Percentiles rank a stretch among this genome's conserved stretches.
phyloP scores from a whole-genome alignment of 2,113 vertebrate genomes.

The Xiphias gladius region DNA sequence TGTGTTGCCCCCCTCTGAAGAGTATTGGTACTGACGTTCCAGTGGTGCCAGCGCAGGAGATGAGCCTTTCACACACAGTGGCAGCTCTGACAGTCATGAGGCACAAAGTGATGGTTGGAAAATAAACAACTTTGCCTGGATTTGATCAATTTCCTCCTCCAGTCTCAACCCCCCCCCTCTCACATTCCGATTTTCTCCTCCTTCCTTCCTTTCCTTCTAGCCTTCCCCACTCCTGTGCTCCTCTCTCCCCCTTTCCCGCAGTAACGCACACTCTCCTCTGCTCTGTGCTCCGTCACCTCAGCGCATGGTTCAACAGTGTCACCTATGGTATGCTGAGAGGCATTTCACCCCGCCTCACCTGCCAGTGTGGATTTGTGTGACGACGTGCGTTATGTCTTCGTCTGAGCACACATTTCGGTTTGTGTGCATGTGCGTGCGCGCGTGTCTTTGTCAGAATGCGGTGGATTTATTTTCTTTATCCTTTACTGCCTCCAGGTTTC shows the following conservation, averaged over 20 bases:
- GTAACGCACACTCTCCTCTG: background rate
- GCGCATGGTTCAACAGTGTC: conserved; percentile 76
- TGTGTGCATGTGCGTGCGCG: background rate
- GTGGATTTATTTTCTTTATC: conserved; percentile 17
- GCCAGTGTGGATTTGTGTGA: conserved; percentile 20
- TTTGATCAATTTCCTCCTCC: conserved; percentile 15
- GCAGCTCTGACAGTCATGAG: conserved; percentile 47
- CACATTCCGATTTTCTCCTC: background rate
- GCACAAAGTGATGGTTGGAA: conserved; percentile 36
- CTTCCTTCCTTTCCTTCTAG: background rate
- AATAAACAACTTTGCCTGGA: conserved; percentile 32
- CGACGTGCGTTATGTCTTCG: background rate
- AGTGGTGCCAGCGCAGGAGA: conserved; percentile 1
- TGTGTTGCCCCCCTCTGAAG: conserved; percentile 68
- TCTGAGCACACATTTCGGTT: background rate
- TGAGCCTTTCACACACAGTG: conserved; percentile 20
- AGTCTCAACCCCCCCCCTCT: background rate
- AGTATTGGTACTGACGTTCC: conserved; percentile 57
- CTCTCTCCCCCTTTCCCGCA: background rate
- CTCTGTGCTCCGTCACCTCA: conserved; percentile 7
- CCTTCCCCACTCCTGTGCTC: background rate
- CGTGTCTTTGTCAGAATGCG: conserved; percentile 26
- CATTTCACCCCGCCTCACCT: conserved; percentile 61
- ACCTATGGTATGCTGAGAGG: conserved; percentile 57
- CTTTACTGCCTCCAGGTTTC: conserved; percentile 31